Evolutionary conservation across 2,888 invertebrate genomes (phyloP), one percentile per base, ranked within the genome.

Genomic region (Seladonia tumulorum): DNA sequence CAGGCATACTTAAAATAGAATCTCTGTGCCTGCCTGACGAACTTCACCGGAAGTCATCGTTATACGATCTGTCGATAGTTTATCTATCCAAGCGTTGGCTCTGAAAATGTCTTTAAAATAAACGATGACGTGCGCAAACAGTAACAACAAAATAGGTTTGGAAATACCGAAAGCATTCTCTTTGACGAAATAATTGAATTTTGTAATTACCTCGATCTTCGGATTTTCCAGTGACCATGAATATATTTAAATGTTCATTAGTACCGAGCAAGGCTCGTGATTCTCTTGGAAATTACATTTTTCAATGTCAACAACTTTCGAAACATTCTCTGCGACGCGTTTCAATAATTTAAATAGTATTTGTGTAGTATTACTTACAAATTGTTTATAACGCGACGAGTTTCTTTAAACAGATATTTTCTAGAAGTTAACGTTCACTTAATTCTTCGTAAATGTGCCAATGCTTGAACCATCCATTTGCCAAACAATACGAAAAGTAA

Each of bases 1-100:
- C 68, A 39, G 22, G 10, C 68, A 18, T 39, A 68, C 68, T 68
- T 39, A 68, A 68, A 68, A 68, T 68, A 68, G 68, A 68, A 22
- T 39, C 39, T 22, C 68, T 39, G 5, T 18, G 39, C 22, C 39
- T 35, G 10, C 22, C 18, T 68, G 68, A 68, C 22, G 39, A 4
- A 3, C 39, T 68, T 39, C 35, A 68, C 18, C 22, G 39, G 22
- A 39, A 68, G 8, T 22, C 35, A 39, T 68, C 8, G 35, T 68
- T 39, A 22, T 10, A 10, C 4, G 68, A 63, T 39, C 68, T 39
- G 68, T 68, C 35, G 68, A 68, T 35, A 39, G 10, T 22, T n/a
- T 18, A 49, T 49, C 18, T 18, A 5, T 7, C 1, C 18, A 18
- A 5, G 14, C 25, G 16, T 63, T 63, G 16, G 29, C 29, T 63